Evolutionary conservation across 2,797 vertebrate species (phyloP), one percentile per base, ranked within the genome.

Genomic region (Chaetophractus vellerosus): DNA sequence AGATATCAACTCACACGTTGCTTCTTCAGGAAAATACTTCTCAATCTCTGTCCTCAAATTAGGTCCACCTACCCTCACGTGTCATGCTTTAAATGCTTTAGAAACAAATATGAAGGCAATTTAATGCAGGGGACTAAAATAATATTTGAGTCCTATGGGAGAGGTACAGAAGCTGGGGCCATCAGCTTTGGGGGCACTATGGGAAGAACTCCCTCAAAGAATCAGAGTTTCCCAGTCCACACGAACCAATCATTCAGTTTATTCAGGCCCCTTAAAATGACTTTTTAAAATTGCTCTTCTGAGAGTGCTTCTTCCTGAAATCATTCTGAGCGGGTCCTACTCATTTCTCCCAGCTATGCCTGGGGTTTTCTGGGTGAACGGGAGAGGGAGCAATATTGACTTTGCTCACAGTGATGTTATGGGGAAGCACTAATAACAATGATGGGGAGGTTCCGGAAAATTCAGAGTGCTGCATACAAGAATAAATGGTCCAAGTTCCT

Each of bases 381-480:
- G 45, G 23, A 92, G 19, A 74, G 8, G n/a, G 11, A 72, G 75
- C 52, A 83, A 84, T 78, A 72, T 15, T 69, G 66, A 74, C 28
- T 85, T 94, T 57, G 36, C 18, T 82, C 74, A 48, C 15, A 59
- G 33, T 59, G 38, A 80, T 89, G 6, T 76, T 75, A 61, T 31
- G 80, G 90, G 38, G 24, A 93, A 61, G 85, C 57, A 82, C 68
- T 96, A 93, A 81, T 79, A 96, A 94, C 93, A 94, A 91, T 69
- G 19, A 74, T 14, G 10, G 33, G 0, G 36, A 90, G n/a, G 28
- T 92, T 50, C 71, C 78, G 0, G 57, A 93, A 95, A 97, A 83
- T 36, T 71, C 52, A 72, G 64, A 85, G 28, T 52, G 36, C 75
- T 76, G 5, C 55, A 87, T 41, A 82, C 95, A 95, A 82, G 90